These are phyloP conservation scores for Sardinella longiceps DNA, from an alignment of 2,797 vertebrate genomes.

Conservation along the genomic window DNA sequence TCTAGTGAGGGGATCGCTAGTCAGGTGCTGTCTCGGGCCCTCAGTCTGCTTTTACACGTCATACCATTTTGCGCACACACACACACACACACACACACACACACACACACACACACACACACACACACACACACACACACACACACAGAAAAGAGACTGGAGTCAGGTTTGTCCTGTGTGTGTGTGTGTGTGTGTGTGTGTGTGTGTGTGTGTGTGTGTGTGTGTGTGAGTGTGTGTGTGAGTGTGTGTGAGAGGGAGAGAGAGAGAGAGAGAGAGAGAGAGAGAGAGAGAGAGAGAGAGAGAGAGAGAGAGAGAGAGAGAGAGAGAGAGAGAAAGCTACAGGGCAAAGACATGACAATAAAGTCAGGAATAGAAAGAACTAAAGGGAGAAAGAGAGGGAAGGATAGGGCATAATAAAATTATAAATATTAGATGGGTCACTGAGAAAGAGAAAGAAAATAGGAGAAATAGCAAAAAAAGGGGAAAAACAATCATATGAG, in stretches of 20 bases:
- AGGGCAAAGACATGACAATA: neutral
- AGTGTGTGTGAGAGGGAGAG: neutral
- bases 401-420: neutral
- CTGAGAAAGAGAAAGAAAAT: neutral
- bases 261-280: neutral
- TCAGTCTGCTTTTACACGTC: neutral
- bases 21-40: too few relatives aligned
- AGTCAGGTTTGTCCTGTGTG: neutral
- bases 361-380: neutral
- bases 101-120: conserved; percentile 24
- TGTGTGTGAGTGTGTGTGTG: too few relatives aligned
- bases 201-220: too few relatives aligned
- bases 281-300: neutral
- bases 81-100: conserved; percentile 22
- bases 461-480: neutral
- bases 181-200: too few relatives aligned
- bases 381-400: neutral
- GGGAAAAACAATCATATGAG: neutral
- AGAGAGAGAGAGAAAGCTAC: neutral
- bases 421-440: neutral
- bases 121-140: conserved; percentile 14
- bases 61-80: neutral
- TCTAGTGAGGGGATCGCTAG: too few relatives aligned
- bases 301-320: neutral
- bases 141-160: neutral